Evolutionary conservation across 2,797 vertebrate genomes (phyloP), one percentile per base, ranked within the genome.

Genomic region (Tarsius wallacei): DNA sequence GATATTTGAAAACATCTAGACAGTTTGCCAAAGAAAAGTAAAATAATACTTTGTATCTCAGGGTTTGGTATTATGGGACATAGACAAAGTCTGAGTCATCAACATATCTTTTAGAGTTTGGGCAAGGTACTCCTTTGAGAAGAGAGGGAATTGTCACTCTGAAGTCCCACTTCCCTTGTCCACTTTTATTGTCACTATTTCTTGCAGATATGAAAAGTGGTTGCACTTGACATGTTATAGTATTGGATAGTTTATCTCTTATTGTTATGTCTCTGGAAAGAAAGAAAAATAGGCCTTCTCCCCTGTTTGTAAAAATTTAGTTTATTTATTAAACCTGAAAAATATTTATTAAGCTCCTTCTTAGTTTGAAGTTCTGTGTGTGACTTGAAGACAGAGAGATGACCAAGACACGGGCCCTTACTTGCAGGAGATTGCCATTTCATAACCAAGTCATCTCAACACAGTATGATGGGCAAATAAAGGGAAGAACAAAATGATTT

Each of bases 1-100:
- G 94, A 83, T 96, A 92, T 95, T 93, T 97, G 88, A 96, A 97
- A 97, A 92, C 47, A 97, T 92, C 81, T 98, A 73, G 57, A 93
- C 10, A 92, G 49, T 78, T 97, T 93, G 33, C 71, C 49, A 93
- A 91, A 86, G 53, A 83, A 94, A 61, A 93, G 89, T 64, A 77
- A 93, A 87, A 84, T 63, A 81, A 74, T 83, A 85, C 13, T 96
- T 93, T 61, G 22, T 81, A 83, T 93, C 64, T 83, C 51, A 90
- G 24, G 84, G 47, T 82, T 89, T 93, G 76, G 57, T 87, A 42
- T 90, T 78, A 84, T 5, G 63, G 64, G 42, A 92, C 51, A 74
- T 28, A 96, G 64, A 85, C 42, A 92, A 82, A 85, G 49, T 91
- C 93, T 97, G 93, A 96, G 81, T 96, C 90, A 94, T 49, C 36